A percentile compares a stretch with the other conserved stretches of the same genome.
Evolutionary conservation across 1,140 invertebrate species (phyloP).

Genomic region (Drosophila neocordata): DNA sequence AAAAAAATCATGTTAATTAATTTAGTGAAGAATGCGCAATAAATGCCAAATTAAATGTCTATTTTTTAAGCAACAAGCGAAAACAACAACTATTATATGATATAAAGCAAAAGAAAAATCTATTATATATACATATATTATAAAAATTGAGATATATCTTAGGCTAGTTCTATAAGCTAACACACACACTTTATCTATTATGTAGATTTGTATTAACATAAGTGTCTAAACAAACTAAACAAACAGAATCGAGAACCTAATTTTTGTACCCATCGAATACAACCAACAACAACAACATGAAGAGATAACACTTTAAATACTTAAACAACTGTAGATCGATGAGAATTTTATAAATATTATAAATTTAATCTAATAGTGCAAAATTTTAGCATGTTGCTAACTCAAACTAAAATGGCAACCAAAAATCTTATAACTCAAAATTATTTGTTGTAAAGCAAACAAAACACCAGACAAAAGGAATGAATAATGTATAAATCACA

Average conservation of each 20-base stretch:
- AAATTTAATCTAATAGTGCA: constrained; percentile 69
- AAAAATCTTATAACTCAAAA: constrained; percentile 48
- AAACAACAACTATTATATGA: constrained; percentile 61
- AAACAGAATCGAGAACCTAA: constrained; percentile 59
- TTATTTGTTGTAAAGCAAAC: constrained; percentile 67
- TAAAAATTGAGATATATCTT: constrained; percentile 33
- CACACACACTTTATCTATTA: constrained; percentile 44
- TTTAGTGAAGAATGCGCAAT: constrained; percentile 68
- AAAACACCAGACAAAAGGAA: constrained; percentile 27
- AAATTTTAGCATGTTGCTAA: constrained; percentile 66
- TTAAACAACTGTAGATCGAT: constrained; percentile 56
- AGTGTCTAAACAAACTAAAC: constrained; percentile 49
- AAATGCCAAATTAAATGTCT: constrained; percentile 79
- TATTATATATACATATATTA: constrained; percentile 66
- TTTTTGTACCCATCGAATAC: constrained; percentile 78
- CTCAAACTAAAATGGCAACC: constrained; percentile 53
- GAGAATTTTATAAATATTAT: constrained; percentile 64
- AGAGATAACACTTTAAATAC: constrained; percentile 29
- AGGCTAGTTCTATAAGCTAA: constrained; percentile 63
- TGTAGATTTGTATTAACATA: constrained; percentile 47
- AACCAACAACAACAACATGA: constrained; percentile 27
- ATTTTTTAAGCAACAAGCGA: constrained; percentile 65
- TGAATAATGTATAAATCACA: constrained; percentile 47
- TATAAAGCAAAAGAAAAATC: constrained; percentile 62
- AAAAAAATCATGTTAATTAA: constrained; percentile 56